Conservation (phyloP, 2,113 vertebrate genomes). For the Myocastor coypus region DNA sequence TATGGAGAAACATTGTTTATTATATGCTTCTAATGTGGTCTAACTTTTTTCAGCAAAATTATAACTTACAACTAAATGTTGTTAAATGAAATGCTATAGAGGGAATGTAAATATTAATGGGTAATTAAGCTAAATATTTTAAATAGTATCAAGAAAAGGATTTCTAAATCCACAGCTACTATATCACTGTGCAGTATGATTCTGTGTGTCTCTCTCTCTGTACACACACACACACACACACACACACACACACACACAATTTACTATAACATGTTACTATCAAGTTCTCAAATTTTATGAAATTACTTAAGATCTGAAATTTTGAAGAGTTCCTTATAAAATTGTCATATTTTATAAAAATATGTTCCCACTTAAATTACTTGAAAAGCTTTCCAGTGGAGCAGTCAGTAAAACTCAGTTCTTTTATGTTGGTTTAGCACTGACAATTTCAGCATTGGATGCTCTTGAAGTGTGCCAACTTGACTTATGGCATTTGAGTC, state of each 20-base stretch:
- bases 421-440: neutral
- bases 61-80: neutral
- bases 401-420: neutral
- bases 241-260: neutral
- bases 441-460: neutral
- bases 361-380: neutral
- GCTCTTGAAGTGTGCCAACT: neutral
- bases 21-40: neutral
- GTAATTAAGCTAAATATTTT: conserved; percentile 31
- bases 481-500: neutral
- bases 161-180: neutral
- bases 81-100: conserved; percentile 9
- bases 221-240: no score
- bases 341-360: neutral
- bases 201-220: no score
- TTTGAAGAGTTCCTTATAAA: conserved; percentile 12
- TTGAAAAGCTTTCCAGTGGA: conserved; percentile 25
- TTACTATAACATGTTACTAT: neutral
- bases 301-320: neutral
- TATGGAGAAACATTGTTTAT: neutral
- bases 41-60: neutral
- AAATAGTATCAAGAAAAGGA: neutral
- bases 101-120: neutral
- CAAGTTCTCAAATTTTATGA: neutral
- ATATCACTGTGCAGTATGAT: neutral